Conservation (phyloP, 2,888 invertebrate species). For the Dicyrtoma fusca region DNA sequence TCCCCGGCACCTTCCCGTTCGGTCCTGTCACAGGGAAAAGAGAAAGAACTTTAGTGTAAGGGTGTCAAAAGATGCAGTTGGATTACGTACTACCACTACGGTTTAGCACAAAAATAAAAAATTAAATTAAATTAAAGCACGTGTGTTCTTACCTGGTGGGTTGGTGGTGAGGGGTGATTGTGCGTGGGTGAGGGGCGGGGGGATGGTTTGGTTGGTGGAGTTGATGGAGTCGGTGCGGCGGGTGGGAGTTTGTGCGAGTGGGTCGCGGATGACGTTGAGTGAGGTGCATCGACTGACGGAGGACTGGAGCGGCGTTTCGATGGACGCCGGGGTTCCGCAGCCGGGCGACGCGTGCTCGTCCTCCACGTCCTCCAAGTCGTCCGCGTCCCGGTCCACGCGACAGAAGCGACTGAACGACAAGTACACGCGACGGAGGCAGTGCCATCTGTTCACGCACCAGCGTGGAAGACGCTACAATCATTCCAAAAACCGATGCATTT, state of each 20-base stretch:
- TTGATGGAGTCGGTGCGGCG: conserved; percentile 56
- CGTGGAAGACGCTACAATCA: conserved; percentile 48
- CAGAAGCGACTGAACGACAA: conserved; percentile 68
- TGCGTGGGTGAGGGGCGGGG: conserved; percentile 39
- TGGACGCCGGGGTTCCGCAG: conserved; percentile 68
- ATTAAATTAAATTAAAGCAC: too few species aligned
- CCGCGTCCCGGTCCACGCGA: conserved; percentile 74
- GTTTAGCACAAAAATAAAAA: not conserved
- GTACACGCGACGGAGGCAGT: conserved; percentile 59
- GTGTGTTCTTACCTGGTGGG: conserved; percentile 54
- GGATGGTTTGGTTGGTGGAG: too few species aligned
- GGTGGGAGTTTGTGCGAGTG: conserved; percentile 59
- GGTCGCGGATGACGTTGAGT: conserved; percentile 74
- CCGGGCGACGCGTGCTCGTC: conserved; percentile 57
- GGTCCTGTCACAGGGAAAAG: conserved; percentile 45
- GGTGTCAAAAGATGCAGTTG: not conserved
- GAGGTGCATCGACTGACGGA: conserved; percentile 83
- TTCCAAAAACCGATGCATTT: not conserved
- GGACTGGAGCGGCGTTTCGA: conserved; percentile 84
- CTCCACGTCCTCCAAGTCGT: conserved; percentile 66
- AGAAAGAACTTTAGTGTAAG: not conserved
- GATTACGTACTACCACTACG: not conserved
- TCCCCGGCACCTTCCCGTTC: conserved; percentile 57
- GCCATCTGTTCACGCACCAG: conserved; percentile 50
- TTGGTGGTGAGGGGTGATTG: conserved; percentile 56